Evolutionary conservation across 1,140 invertebrate species (phyloP).

Genomic region (Rhopalosiphum maidis): DNA sequence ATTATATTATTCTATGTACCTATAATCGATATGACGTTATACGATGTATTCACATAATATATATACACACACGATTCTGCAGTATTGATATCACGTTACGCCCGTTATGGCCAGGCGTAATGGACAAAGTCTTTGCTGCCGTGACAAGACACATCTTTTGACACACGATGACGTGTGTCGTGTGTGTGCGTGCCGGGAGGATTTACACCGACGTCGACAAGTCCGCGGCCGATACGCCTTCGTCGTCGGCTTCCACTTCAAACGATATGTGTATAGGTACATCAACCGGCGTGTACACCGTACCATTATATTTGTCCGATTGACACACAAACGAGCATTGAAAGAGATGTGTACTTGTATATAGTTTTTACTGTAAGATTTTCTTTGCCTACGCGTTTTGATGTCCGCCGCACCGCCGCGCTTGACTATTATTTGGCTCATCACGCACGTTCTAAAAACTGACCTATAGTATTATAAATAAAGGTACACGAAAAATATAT

Average conservation of each 20-base stretch:
- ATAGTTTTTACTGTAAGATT: neutral
- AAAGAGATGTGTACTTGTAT: neutral
- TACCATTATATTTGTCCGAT: neutral
- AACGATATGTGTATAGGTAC: neutral
- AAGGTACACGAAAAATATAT: neutral
- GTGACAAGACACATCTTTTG: neutral
- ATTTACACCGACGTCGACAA: neutral
- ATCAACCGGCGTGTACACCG: neutral
- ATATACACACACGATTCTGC: neutral
- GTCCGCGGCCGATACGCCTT: neutral
- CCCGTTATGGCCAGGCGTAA: neutral
- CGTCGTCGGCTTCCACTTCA: constrained; percentile 1
- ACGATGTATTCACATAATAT: too few relatives aligned
- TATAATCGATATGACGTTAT: neutral
- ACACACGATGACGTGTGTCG: neutral
- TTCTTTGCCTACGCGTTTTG: neutral
- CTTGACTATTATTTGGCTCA: neutral
- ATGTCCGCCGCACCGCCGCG: neutral
- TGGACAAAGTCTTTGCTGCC: neutral
- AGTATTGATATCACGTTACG: neutral
- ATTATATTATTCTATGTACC: neutral
- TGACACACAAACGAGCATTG: neutral
- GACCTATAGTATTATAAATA: neutral
- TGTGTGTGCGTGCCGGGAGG: neutral
- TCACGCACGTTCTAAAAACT: neutral